Base-by-base conservation (phyloP, 2,113 vertebrate genomes). In the Antechinus flavipes region DNA sequence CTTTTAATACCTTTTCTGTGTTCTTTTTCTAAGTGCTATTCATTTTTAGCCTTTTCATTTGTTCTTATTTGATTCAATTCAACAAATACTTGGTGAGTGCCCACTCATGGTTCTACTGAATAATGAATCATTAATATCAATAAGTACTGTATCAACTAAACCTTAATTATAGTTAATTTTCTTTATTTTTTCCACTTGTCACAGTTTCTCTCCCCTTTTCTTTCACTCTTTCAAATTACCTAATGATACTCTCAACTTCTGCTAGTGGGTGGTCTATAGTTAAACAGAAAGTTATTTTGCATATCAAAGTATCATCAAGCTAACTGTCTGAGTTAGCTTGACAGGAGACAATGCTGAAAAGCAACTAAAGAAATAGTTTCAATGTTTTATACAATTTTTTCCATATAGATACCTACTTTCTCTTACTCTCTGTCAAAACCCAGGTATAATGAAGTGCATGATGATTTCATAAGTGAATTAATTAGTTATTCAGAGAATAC, bases 251-350 rank as follows among this genome's bases (percentile, higher is more conserved):
- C 97, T 46, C 93, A 91, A 97, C 97, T 95, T 8, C 35, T 97
- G 94, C 90, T 89, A 96, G 94, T 95, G 76, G 95, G 94, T 96
- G 95, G 95, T 97, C 97, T 97, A 95, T 89, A 97, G 91, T 97
- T 98, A 97, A 98, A 98, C 97, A 93, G 96, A 35, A 94, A 97
- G 92, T 91, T 93, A 93, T 92, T 98, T 95, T 98, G 92, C 96
- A 96, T 98, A 95, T 96, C 91, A 95, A 97, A 97, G 76, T 96
- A 55, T 22, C 89, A 96, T 84, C 94, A 95, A 97, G 68, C 96
- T 93, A 96, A 76, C 97, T 94, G 94, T 95, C 47, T 96, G 94
- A 97, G 76, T 98, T 95, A 97, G 90, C n/a, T 95, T 97, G 95
- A 95, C 46, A 0, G 30, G 93, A 47, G 0, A 96, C 90, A 96